Percentiles rank a stretch among this genome's conserved stretches.
phyloP scores from a whole-genome alignment of 2,113 vertebrate species.

The Salvelinus alpinus region DNA sequence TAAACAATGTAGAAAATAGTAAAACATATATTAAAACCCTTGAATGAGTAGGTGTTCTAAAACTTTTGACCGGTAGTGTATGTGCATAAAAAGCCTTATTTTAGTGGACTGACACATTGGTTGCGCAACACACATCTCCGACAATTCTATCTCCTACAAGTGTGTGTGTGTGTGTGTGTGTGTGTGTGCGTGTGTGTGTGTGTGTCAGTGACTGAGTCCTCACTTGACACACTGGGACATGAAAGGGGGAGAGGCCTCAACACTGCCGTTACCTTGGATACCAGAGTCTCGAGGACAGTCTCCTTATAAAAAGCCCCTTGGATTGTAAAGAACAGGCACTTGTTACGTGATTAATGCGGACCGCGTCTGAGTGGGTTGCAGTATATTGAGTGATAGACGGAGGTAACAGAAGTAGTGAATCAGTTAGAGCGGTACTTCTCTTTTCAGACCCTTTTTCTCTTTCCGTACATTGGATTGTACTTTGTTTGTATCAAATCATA shows the following conservation, averaged over 20 bases:
- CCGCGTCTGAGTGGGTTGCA: neutral
- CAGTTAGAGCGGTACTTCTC: neutral
- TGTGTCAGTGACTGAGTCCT: neutral
- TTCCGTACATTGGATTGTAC: too few species aligned
- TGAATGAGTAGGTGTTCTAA: too few species aligned
- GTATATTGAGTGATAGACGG: neutral
- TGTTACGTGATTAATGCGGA: neutral
- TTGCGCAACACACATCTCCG: too few species aligned
- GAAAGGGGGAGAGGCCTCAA: neutral
- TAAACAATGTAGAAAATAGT: too few species aligned
- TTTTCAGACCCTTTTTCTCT: too few species aligned
- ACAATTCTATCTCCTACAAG: too few species aligned
- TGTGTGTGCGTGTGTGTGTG: too few species aligned
- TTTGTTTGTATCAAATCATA: too few species aligned
- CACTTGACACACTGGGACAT: neutral
- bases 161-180: neutral
- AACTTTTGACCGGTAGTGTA: too few species aligned
- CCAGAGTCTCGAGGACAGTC: neutral
- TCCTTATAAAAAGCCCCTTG: neutral
- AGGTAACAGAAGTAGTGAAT: neutral
- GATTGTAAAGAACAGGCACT: neutral
- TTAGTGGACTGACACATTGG: too few species aligned
- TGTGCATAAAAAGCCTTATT: too few species aligned
- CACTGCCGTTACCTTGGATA: constrained; percentile 2
- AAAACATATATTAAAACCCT: too few species aligned